Base-by-base conservation (phyloP, 2,113 vertebrate genomes). In the Uria aalge region DNA sequence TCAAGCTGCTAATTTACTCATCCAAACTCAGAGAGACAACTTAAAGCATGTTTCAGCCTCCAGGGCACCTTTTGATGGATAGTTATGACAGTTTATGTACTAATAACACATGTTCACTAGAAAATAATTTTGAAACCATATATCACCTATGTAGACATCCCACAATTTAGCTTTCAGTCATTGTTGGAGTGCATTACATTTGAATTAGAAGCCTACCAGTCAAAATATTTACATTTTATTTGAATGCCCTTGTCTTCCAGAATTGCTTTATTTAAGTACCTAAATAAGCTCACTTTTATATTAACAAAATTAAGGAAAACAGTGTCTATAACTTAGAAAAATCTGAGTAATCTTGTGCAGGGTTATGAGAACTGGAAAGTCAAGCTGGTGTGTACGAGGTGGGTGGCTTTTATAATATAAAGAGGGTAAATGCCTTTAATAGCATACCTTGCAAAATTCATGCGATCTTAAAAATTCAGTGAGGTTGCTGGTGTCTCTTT, bases 41-140 rank as follows among this genome's bases (percentile, higher is more conserved):
- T 85, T 41, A 85, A 81, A 83, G 63, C n/a, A 23, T 29, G 30
- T 83, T 86, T 81, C 34, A 77, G 59, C 68, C 94, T 88, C 32
- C 23, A 59, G 88, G 88, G 68, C 41, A 50, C 86, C 32, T 88
- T 90, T 62, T 96, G 95, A 95, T 93, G 85, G 63, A 77, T 83
- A 71, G 75, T 71, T 92, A 68, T 90, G 94, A 75, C 79, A 83
- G 75, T 84, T 71, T 68, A 77, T 43, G 52, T 90, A 36, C 72
- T 80, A 86, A 93, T 77, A 63, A 71, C 72, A 45, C 63, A 85
- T 74, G 72, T 93, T 94, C 85, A 43, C 26, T 52, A 73, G 75
- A 77, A 93, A 86, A 88, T 67, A 21, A 53, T 82, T 80, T 74
- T 94, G 59, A 88, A 97, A 53, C 27, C 59, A 24, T n/a, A 41